Conservation (phyloP, 1,140 invertebrate genomes). For the Araneus ventricosus region DNA sequence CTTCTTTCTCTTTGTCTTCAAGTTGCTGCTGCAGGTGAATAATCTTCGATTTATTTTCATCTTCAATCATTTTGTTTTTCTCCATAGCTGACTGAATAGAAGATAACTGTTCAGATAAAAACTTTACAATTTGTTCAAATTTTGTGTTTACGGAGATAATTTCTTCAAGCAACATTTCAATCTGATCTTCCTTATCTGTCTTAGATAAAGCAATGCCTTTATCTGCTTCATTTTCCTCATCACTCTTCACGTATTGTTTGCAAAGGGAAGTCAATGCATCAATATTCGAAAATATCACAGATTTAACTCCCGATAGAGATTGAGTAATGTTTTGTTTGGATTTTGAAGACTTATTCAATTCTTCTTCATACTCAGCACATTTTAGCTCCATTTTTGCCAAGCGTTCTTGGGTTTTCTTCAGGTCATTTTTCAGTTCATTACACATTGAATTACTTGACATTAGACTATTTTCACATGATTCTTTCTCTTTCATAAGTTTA, state of each 20-base stretch:
- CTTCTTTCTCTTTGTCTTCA: background rate
- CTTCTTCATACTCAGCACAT: conserved; percentile 30
- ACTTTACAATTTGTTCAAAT: background rate
- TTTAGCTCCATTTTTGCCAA: conserved; percentile 14
- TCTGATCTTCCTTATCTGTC: background rate
- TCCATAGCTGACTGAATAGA: background rate
- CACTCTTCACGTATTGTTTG: background rate
- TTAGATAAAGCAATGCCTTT: background rate
- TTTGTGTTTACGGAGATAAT: background rate
- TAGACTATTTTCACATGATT: background rate
- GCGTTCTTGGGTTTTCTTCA: background rate
- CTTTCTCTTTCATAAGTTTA: background rate
- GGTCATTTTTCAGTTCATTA: conserved; percentile 19
- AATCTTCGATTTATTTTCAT: background rate
- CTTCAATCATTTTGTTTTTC: background rate
- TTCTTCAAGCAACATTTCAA: background rate
- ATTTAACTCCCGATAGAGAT: background rate
- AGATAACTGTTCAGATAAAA: background rate
- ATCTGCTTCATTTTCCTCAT: background rate
- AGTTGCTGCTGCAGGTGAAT: background rate
- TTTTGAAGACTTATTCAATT: background rate
- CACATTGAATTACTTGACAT: background rate
- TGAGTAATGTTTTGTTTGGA: background rate
- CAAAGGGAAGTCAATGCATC: background rate
- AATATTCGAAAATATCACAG: background rate